Evolutionary conservation across 1,140 invertebrate species (phyloP).

Genomic region (Drosophila ficusphila): DNA sequence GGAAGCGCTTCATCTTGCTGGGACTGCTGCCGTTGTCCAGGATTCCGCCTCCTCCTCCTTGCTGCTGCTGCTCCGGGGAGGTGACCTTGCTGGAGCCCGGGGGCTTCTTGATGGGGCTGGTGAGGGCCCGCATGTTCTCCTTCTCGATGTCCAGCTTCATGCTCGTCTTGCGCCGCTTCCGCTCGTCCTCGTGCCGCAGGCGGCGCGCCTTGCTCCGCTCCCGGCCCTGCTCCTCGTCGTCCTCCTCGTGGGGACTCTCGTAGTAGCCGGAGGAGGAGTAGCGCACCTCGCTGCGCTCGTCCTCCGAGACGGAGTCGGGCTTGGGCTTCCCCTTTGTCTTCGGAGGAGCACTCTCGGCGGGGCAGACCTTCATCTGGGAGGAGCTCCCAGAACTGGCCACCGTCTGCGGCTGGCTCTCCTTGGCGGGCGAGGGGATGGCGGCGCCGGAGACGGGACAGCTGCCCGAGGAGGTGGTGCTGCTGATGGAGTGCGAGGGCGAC

Average conservation of each 20-base stretch:
- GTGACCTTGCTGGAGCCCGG: neutral
- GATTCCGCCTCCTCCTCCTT: too few species aligned
- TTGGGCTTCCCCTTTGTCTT: constrained; percentile 52
- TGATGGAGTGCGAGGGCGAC: constrained; percentile 85
- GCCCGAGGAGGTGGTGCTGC: constrained; percentile 87
- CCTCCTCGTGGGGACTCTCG: constrained; percentile 90
- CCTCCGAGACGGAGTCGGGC: constrained; percentile 87
- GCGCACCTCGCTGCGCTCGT: constrained; percentile 88
- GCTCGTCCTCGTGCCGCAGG: constrained; percentile 76
- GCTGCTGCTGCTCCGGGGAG: constrained; percentile 69
- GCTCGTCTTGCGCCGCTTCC: constrained; percentile 78
- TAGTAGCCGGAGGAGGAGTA: constrained; percentile 92
- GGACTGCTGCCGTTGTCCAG: constrained; percentile 72
- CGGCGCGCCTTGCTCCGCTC: constrained; percentile 57
- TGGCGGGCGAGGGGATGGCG: constrained; percentile 70
- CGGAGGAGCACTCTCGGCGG: constrained; percentile 12
- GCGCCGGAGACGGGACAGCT: constrained; percentile 87
- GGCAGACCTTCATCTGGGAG: constrained; percentile 43
- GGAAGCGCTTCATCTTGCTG: constrained; percentile 80
- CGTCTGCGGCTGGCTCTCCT: constrained; percentile 65
- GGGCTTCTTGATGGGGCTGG: constrained; percentile 80
- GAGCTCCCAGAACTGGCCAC: constrained; percentile 30
- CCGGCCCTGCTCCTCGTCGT: constrained; percentile 63
- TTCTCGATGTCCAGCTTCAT: constrained; percentile 84
- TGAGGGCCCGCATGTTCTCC: constrained; percentile 80